Conservation (phyloP, 2,797 vertebrate species). For the Eurystomus glaucurus region DNA sequence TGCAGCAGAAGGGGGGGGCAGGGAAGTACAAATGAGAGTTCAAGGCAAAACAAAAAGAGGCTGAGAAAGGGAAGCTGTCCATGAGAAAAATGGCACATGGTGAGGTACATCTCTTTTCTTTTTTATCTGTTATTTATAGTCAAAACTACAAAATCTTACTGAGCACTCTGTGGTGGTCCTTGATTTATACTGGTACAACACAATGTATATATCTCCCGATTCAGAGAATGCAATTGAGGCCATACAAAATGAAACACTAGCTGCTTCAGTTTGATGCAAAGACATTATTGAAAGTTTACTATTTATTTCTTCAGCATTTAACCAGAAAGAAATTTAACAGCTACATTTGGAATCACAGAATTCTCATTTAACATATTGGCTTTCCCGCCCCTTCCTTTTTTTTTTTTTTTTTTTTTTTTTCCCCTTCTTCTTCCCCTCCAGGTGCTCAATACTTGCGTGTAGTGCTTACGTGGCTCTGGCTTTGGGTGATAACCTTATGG, state of each 20-base stretch:
- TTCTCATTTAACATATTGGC: neutral
- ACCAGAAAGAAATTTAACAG: neutral
- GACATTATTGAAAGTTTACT: neutral
- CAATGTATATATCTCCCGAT: neutral
- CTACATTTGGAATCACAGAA: neutral
- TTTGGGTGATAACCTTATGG: slow-evolving; percentile 97
- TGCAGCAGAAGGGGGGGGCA: neutral
- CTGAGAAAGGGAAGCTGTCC: neutral
- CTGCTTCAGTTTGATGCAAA: neutral
- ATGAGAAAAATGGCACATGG: neutral
- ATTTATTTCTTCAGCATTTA: neutral
- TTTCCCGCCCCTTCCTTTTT: fast-evolving
- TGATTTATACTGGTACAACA: neutral
- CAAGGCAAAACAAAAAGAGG: neutral
- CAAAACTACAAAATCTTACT: neutral
- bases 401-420: neutral
- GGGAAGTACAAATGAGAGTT: neutral
- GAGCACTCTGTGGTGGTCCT: neutral
- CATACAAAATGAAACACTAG: neutral
- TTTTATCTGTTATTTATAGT: neutral
- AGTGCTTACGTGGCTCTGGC: slow-evolving; percentile 95
- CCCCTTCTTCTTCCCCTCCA: slow-evolving; percentile 57
- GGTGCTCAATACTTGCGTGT: slow-evolving; percentile 96
- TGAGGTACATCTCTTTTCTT: neutral
- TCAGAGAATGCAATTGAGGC: neutral